Percentiles rank a stretch among this genome's conserved stretches.
These are phyloP conservation scores for Megaptera novaeangliae DNA, from an alignment of 2,113 vertebrate species.

Conservation along the genomic window DNA sequence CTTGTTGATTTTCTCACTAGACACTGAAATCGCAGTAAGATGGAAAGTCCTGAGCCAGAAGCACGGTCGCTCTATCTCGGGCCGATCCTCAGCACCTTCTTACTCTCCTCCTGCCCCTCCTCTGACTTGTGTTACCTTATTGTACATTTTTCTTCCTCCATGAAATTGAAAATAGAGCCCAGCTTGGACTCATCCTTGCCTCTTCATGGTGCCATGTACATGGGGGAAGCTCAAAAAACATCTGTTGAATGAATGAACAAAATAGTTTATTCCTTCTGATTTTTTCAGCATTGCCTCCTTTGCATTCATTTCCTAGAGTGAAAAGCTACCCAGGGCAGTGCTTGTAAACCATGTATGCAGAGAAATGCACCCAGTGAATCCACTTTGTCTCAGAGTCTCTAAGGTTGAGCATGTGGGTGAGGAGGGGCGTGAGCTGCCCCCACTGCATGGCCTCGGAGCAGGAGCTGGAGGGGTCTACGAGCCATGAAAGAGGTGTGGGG, in stretches of 20 bases:
- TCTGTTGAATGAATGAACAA: background rate
- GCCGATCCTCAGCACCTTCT: background rate
- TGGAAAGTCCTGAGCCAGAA: background rate
- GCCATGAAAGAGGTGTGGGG: background rate
- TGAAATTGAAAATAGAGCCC: background rate
- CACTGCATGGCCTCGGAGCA: background rate
- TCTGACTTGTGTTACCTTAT: background rate
- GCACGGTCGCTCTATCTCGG: background rate
- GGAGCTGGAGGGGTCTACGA: background rate
- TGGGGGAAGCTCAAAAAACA: background rate
- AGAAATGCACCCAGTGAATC: background rate
- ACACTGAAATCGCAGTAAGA: background rate
- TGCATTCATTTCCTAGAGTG: background rate
- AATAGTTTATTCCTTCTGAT: background rate
- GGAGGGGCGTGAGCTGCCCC: background rate
- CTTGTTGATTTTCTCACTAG: background rate
- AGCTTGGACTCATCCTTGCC: background rate
- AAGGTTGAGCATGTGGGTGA: background rate
- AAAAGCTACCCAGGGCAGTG: background rate
- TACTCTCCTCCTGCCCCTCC: fast-evolving
- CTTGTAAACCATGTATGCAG: background rate
- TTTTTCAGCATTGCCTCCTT: background rate
- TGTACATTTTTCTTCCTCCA: background rate
- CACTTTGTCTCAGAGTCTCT: background rate
- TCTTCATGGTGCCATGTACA: background rate